Conservation (phyloP, 2,797 vertebrate species). For the Rhynchonycteris naso region DNA sequence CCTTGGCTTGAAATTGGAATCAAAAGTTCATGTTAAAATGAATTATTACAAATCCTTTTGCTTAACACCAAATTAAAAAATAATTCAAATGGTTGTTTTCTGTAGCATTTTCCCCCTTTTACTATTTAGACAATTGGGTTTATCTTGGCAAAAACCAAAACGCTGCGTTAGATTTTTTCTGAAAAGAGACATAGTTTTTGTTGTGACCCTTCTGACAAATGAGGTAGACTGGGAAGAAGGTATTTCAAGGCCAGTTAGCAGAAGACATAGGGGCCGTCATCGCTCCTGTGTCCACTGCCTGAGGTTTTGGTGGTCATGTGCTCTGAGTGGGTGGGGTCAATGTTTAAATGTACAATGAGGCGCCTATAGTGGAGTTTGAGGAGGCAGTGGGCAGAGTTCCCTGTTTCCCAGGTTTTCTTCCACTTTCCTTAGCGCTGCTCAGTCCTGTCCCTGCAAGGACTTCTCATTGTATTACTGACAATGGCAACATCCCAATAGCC, state of each 20-base stretch:
- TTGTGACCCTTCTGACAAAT: background rate
- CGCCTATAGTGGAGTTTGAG: too few species aligned
- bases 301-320: background rate
- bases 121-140: background rate
- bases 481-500: background rate
- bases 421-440: background rate
- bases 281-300: accelerated
- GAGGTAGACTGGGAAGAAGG: background rate
- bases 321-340: background rate
- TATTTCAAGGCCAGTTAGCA: background rate
- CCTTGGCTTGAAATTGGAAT: background rate
- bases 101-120: background rate
- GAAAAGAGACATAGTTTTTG: background rate
- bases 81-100: background rate
- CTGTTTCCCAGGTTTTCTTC: background rate
- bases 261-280: background rate
- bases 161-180: background rate
- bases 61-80: background rate
- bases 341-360: background rate
- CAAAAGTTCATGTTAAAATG: background rate
- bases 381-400: background rate
- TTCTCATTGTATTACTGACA: constrained; percentile 38
- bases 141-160: background rate
- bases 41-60: background rate
- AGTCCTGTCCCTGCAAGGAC: background rate